Evolutionary conservation across 1,140 invertebrate genomes (phyloP), one percentile per base, ranked within the genome.

Genomic region (Hyphantria cunea): DNA sequence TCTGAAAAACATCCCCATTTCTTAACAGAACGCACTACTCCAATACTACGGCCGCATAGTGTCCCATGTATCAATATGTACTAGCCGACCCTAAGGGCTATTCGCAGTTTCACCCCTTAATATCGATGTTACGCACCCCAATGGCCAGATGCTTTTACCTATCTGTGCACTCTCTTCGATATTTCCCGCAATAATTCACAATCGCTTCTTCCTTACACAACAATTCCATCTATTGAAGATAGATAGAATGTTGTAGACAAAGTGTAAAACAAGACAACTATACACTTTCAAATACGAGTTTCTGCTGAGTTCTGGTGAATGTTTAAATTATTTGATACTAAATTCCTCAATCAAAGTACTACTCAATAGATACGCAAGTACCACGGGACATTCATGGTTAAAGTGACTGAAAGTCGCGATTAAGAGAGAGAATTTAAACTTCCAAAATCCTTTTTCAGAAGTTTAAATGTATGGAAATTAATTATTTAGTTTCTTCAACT

Each of bases 141-240:
- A 78, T 79, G 76, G 74, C 60, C 68, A 62, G 74, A 75, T 75
- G 76, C 79, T 76, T 68, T 78, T 72, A 74, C 72, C 72, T 75
- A 72, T 72, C 68, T 51, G 10, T 63, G 44, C 44, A 62, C 17
- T 17, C 53, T 58, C 67, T 48, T 64, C 76, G 75, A 78, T 76
- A 82, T 79, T 58, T 58, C 55, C 71, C 51, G 62, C 74, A 76
- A 79, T 82, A 82, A 82, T 70, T 82, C 79, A 79, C 74, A 78
- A 82, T 82, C 71, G 70, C 71, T 66, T 82, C 78, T 78, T 77
- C 76, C 72, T 73, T 77, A 79, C 79, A 76, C 76, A 78, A 79
- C 74, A 78, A 77, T 79, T 68, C 76, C 74, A 79, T 82, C 70
- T 75, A 76, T 80, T 68, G 68, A 34, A 69, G 61, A 58, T 64